These are phyloP conservation scores for Rhamnusium bicolor DNA, from an alignment of 2,888 invertebrate species.

Conservation along the genomic window DNA sequence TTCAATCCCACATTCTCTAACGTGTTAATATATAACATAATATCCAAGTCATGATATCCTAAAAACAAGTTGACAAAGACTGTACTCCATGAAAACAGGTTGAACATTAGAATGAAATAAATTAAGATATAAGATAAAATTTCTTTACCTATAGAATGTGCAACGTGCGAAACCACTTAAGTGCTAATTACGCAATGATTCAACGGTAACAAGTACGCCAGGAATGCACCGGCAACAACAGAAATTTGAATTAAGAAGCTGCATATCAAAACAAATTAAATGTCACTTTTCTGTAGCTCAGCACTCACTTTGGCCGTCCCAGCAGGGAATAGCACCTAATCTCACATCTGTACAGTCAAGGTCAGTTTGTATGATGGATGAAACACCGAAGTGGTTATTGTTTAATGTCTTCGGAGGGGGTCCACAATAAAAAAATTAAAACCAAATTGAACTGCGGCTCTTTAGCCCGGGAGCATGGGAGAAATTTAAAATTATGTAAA, in stretches of 20 bases:
- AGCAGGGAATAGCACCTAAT: constrained; percentile 68
- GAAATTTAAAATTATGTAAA: neutral
- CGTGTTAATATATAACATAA: neutral
- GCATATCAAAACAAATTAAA: constrained; percentile 67
- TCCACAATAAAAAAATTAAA: constrained; percentile 60
- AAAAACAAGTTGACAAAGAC: neutral
- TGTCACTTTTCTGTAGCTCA: constrained; percentile 66
- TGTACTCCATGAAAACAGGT: neutral
- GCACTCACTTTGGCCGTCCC: constrained; percentile 59
- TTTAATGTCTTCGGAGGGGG: constrained; percentile 70
- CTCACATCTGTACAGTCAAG: constrained; percentile 64
- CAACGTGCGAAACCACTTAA: neutral
- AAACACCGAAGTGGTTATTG: constrained; percentile 70
- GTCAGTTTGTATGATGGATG: constrained; percentile 67
- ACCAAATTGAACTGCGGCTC: constrained; percentile 57
- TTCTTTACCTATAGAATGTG: neutral
- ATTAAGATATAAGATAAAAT: constrained; percentile 22
- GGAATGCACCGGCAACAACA: neutral
- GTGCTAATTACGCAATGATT: constrained; percentile 23
- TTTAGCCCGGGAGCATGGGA: constrained; percentile 26
- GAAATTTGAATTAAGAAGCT: constrained; percentile 56
- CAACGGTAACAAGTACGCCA: constrained; percentile 8
- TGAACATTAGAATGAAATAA: constrained; percentile 8
- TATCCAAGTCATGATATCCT: neutral
- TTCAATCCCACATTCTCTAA: neutral